Conservation (phyloP, 2,797 vertebrate species). For the Fratercula arctica region DNA sequence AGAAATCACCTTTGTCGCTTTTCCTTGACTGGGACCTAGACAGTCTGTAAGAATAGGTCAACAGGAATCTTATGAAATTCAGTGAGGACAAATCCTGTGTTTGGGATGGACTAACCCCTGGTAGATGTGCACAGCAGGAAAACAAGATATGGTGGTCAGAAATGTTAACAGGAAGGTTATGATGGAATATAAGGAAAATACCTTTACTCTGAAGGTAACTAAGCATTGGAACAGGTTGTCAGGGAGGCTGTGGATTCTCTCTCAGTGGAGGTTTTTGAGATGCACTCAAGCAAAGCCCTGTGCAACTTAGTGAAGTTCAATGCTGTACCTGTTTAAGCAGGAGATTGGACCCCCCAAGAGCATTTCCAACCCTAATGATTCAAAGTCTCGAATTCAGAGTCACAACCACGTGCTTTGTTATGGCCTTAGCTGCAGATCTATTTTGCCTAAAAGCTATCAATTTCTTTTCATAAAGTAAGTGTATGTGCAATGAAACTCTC, state of each 20-base stretch:
- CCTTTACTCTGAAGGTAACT: background rate
- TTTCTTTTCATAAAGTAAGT: background rate
- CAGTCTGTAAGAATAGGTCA: background rate
- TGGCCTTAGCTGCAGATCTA: background rate
- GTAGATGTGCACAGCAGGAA: background rate
- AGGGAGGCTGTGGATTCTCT: background rate
- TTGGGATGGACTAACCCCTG: background rate
- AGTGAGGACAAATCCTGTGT: background rate
- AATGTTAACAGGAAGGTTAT: background rate
- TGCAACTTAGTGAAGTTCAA: background rate
- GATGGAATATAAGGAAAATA: background rate
- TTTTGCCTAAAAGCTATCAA: background rate
- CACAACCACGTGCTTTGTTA: background rate
- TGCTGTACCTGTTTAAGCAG: background rate
- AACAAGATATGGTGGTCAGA: background rate
- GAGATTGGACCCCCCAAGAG: background rate
- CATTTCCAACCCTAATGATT: background rate
- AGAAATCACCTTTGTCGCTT: background rate
- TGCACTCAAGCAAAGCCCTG: background rate
- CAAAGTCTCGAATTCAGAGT: fast-evolving
- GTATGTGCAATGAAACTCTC: background rate
- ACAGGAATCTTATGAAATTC: fast-evolving
- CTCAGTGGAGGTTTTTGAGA: background rate
- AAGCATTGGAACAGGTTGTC: background rate
- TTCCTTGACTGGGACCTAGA: background rate